Evolutionary conservation across 1,140 invertebrate species (phyloP), one percentile per base, ranked within the genome.

Genomic region (Capitella teleta): DNA sequence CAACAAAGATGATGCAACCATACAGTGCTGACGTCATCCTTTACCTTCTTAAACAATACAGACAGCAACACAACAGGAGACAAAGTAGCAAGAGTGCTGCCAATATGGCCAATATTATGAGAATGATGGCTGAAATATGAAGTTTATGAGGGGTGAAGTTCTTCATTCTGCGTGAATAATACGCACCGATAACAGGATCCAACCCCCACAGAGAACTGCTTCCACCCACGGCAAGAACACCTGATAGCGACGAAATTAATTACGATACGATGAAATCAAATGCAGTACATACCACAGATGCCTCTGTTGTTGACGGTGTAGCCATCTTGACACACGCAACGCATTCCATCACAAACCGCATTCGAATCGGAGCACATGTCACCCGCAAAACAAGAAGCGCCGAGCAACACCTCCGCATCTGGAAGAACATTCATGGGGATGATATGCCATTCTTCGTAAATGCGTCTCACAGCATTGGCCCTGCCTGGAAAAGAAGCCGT

Each of bases 61-160:
- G 28, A 21, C 45, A 47, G 32, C 45, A 47, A 18, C 45, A 47
- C 16, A 47, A 18, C 26, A 47, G 28, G 5, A 47, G 28, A 47
- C 45, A 47, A 8, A 47, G 26, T 5, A 47, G 45, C 1, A 47
- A 32, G 19, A 47, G 18, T 10, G 25, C n/a, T 5, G 45, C 26
- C 19, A 47, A 34, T 26, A 47, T 47, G 26, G 45, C 45, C 26
- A 32, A 18, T 16, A 47, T 47, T 6, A 47, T 16, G 12, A 47
- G 10, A 8, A 47, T 12, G 28, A 47, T 47, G 16, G 18, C 45
- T 47, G 28, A 12, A 47, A 47, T n/a, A n/a, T n/a, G n/a, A n/a
- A n/a, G n/a, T n/a, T n/a, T n/a, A n/a, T n/a, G n/a, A n/a, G n/a
- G n/a, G n/a, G n/a, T n/a, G n/a, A n/a, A n/a, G n/a, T n/a, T n/a